Conservation (phyloP, 2,113 vertebrate species). For the Falcunculus frontatus region DNA sequence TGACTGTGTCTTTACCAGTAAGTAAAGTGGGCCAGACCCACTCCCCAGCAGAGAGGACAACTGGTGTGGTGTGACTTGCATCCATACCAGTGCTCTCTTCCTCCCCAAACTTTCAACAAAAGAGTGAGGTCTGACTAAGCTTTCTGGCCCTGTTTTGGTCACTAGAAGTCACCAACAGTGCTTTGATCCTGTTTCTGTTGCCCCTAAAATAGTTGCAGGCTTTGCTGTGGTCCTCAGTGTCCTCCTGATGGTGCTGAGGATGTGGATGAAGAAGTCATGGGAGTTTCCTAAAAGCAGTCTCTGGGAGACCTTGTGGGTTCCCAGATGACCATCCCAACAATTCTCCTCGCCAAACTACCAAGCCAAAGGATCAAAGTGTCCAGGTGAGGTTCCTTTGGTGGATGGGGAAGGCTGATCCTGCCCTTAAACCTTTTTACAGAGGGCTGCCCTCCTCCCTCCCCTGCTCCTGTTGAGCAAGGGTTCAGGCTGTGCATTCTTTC, state of each 20-base stretch:
- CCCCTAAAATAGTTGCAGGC: background rate
- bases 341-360: background rate
- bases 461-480: background rate
- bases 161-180: background rate
- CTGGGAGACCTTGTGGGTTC: background rate
- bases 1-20: background rate
- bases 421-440: background rate
- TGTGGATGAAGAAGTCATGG: accelerated
- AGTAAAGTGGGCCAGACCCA: background rate
- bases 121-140: background rate
- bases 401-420: background rate
- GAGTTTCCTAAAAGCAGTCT: background rate
- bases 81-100: background rate
- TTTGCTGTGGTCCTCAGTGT: accelerated
- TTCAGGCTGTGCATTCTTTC: background rate
- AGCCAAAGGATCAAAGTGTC: background rate
- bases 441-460: background rate
- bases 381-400: accelerated
- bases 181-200: background rate
- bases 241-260: background rate
- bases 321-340: background rate
- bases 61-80: background rate
- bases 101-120: accelerated
- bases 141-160: background rate
- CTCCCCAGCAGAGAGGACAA: background rate